phyloP scores from a whole-genome alignment of 2,888 invertebrate species.

The Pelosia muscerda region DNA sequence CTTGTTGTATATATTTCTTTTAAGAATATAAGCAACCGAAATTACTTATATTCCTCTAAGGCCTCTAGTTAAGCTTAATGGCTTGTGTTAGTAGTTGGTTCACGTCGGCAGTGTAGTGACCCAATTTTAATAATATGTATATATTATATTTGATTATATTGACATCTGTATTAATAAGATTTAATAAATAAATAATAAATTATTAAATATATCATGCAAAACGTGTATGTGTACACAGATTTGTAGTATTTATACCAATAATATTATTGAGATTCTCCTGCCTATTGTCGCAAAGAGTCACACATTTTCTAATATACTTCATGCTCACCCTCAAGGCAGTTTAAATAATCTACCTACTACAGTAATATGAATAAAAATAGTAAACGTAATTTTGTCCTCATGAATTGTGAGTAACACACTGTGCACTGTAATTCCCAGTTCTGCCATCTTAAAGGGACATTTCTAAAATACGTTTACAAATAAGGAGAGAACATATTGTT shows the following conservation, averaged over 20 bases:
- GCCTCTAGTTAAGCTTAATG: no score
- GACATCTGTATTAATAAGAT: no score
- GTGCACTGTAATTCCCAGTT: slow-evolving; percentile 1
- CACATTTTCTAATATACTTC: background rate
- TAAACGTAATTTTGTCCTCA: slow-evolving; percentile 1
- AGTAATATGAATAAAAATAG: slow-evolving; percentile 2
- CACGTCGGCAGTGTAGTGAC: no score
- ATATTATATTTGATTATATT: no score
- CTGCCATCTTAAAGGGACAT: background rate
- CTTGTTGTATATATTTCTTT: no score
- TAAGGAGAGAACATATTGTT: background rate
- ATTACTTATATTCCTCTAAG: no score
- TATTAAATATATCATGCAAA: no score
- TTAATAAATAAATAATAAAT: no score
- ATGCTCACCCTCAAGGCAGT: background rate
- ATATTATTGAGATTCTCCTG: background rate
- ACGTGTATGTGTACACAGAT: background rate
- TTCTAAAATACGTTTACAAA: background rate
- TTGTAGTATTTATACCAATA: background rate
- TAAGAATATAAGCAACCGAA: no score
- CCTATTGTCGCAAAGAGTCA: background rate
- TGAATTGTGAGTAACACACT: slow-evolving; percentile 2
- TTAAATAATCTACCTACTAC: background rate
- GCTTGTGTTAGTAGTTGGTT: no score
- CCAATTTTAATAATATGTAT: no score